Base-by-base conservation (phyloP, 2,888 invertebrate genomes). In the Volucella bombylans region DNA sequence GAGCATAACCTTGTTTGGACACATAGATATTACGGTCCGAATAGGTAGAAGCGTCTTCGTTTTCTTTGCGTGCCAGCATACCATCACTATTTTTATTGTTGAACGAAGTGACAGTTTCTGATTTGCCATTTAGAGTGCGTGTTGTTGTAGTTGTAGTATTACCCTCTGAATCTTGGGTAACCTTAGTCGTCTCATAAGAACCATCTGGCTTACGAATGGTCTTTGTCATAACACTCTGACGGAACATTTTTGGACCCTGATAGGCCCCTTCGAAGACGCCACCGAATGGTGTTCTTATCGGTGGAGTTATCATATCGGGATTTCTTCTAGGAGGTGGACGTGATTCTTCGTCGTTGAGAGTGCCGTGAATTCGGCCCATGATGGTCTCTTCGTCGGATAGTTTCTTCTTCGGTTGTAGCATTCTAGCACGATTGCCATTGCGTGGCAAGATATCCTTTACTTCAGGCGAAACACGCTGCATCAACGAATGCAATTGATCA, bases 61-160 rank as follows among this genome's bases (percentile, higher is more conserved):
- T 65, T 9, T 59, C 59, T n/a, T 73, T 65, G 9, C 45, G 52
- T 14, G 31, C 31, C 12, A 65, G 31, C 18, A 49, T 18, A 39
- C 14, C 14, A 38, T 14, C 14, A 23, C 18, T 50, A 14, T 77
- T 39, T 62, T 50, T 76, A 10, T 71, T 73, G 15, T 52, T 80
- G 43, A 55, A 74, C 31, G 89, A 89, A 0, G 91, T 90, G 2
- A 89, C 85, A 2, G 90, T 91, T 88, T 92, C 91, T 39, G 90
- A 88, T 79, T 90, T 90, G 0, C 92, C 92, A 77, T 91, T 88
- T 2, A 89, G 86, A 23, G 89, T 88, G 38, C 91, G 90, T 23
- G 93, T 94, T 43, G 94, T 90, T n/a, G 93, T 94, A 11, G 93
- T 94, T 87, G 94, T 93, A 87, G 93, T 92, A 87, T 94, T 94